Conservation (phyloP, 2,797 vertebrate genomes). For the Scarus forsteni region DNA sequence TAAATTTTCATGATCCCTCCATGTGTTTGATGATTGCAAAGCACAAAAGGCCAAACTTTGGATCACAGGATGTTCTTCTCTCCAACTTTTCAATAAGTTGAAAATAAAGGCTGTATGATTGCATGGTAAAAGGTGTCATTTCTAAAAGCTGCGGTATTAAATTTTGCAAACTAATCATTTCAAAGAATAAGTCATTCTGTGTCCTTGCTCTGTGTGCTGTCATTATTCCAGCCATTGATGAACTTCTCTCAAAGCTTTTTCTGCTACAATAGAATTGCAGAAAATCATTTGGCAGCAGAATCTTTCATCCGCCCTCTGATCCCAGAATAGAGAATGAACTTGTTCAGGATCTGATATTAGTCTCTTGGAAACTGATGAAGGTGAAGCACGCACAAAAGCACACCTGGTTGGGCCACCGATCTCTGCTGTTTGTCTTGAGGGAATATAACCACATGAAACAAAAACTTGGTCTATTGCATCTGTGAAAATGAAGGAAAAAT, state of each 20-base stretch:
- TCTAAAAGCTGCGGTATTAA: not conserved
- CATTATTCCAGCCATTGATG: slow-evolving; percentile 20
- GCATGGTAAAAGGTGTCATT: not conserved
- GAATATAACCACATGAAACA: slow-evolving; percentile 61
- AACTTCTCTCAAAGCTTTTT: slow-evolving; percentile 19
- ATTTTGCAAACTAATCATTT: not conserved
- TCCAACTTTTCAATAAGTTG: not conserved
- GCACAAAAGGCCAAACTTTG: slow-evolving; percentile 24
- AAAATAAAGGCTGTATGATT: not conserved
- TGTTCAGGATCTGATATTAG: slow-evolving; percentile 35
- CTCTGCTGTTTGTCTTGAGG: slow-evolving; percentile 48
- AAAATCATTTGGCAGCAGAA: slow-evolving; percentile 19
- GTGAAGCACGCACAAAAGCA: slow-evolving; percentile 42
- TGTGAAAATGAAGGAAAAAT: slow-evolving; percentile 2
- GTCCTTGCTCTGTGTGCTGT: not conserved
- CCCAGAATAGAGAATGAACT: slow-evolving; percentile 49
- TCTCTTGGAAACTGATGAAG: slow-evolving; percentile 30
- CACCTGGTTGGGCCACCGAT: slow-evolving; percentile 35
- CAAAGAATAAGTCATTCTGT: not conserved
- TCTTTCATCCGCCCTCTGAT: slow-evolving; percentile 37
- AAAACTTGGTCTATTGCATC: slow-evolving; percentile 19
- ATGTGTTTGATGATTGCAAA: slow-evolving; percentile 4
- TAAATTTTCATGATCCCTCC: slow-evolving; percentile 20
- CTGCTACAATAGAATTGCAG: not conserved
- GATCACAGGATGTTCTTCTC: not conserved